phyloP scores from a whole-genome alignment of 2,113 vertebrate genomes.

The Anthoscopus minutus region DNA sequence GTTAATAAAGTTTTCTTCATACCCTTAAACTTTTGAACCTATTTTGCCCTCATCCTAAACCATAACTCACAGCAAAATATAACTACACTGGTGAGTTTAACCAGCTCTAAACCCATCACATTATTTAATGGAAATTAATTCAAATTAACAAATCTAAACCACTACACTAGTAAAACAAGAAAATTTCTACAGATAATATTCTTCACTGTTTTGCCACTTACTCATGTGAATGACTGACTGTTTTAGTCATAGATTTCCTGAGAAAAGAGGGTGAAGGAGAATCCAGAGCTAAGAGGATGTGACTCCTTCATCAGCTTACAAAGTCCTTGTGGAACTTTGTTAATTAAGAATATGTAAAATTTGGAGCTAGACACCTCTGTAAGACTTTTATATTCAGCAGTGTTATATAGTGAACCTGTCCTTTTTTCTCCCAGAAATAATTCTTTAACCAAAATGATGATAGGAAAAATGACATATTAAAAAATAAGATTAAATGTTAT shows the following conservation, averaged over 20 bases:
- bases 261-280: neutral
- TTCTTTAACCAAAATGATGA: neutral
- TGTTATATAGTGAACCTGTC: neutral
- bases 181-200: neutral
- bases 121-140: too few species aligned
- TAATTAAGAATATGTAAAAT: neutral
- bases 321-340: neutral
- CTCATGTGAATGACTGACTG: neutral
- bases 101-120: too few species aligned
- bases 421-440: accelerated
- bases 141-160: too few species aligned
- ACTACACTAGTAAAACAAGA: neutral
- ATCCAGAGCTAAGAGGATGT: accelerated
- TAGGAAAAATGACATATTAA: neutral
- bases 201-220: neutral
- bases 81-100: too few species aligned
- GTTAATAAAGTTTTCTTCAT: too few species aligned
- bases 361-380: neutral
- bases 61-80: too few species aligned
- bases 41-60: too few species aligned
- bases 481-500: neutral
- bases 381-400: neutral
- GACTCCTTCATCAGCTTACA: neutral
- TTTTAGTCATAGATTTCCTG: neutral
- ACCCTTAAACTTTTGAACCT: too few species aligned